Base-by-base conservation (phyloP, 2,888 invertebrate genomes). In the Drosophila gaucha region DNA sequence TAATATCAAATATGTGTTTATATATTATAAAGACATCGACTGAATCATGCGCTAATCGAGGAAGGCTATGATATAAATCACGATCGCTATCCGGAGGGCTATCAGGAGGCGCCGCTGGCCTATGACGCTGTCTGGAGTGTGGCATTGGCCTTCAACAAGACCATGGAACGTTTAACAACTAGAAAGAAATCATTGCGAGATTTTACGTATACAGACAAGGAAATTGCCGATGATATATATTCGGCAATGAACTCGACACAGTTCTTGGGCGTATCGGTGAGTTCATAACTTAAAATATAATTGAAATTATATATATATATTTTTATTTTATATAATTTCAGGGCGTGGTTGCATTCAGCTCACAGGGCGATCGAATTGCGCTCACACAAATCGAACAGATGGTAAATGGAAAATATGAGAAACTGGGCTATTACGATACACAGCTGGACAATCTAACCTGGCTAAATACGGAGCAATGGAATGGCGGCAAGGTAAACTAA, bases 61-160 rank as follows among this genome's bases (percentile, higher is more conserved):
- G 95, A 95, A 60, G 96, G 96, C 30, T 97, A 96, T 91, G 96
- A 97, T 90, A 96, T 97, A 79, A 96, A 96, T 90, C 95, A 96
- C 67, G 95, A 96, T 89, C 94, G 96, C 69, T 97, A 95, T 92
- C 97, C 97, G 3, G 97, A 97, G 91, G 98, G 99, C 10, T 98
- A 98, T 92, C 97, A 97, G 90, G 99, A 99, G 92, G 99, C 99
- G 6, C 99, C 99, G 0, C 92, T 99, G 58, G 99, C 99, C 43
- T 99, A 99, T 91, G 99, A 99, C 92, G 99, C 99, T 9, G 97
- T 99, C 47, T 99, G 99, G 99, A 98, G 99, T 36, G 96, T 99
- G 30, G 99, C 99, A 35, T 93, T 99, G 89, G 97, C 99, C 14
- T 97, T 99, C 90, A 99, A 99, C 92, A 98, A 98, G 92, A 98